phyloP scores from a whole-genome alignment of 2,797 vertebrate species.

The Microtus californicus region DNA sequence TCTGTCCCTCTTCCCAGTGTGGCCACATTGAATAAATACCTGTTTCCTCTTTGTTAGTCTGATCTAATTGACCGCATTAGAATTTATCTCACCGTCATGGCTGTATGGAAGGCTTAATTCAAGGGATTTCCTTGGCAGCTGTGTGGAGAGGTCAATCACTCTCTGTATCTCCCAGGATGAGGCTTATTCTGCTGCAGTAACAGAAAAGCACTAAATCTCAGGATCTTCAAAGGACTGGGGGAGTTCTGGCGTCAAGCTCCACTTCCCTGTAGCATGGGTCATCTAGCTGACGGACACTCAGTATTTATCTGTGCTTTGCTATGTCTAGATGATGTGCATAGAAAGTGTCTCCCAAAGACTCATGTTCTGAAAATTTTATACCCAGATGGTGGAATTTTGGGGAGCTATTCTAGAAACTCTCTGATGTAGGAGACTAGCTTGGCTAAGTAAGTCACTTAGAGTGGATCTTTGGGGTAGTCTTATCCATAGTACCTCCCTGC shows the following conservation, averaged over 20 bases:
- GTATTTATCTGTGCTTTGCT: too few species aligned
- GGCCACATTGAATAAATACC: background rate
- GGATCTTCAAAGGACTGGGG: background rate
- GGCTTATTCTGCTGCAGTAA: conserved; percentile 22
- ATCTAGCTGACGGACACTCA: too few species aligned
- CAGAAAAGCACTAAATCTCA: background rate
- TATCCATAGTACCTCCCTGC: too few species aligned
- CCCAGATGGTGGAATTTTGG: too few species aligned
- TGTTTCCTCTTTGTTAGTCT: background rate
- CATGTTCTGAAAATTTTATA: too few species aligned
- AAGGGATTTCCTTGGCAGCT: background rate
- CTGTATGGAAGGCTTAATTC: background rate
- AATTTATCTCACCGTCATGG: background rate
- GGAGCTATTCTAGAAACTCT: too few species aligned
- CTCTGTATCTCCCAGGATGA: background rate
- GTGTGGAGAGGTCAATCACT: background rate
- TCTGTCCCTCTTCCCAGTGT: background rate
- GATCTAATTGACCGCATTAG: background rate
- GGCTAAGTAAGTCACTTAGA: too few species aligned
- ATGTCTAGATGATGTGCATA: too few species aligned
- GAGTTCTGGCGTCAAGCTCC: background rate
- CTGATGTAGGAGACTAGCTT: too few species aligned
- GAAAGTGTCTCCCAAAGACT: too few species aligned
- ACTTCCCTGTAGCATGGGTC: too few species aligned
- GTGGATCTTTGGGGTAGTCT: too few species aligned